Evolutionary conservation across 2,113 vertebrate genomes (phyloP), one percentile per base, ranked within the genome.

Genomic region (Marmota flaviventris): DNA sequence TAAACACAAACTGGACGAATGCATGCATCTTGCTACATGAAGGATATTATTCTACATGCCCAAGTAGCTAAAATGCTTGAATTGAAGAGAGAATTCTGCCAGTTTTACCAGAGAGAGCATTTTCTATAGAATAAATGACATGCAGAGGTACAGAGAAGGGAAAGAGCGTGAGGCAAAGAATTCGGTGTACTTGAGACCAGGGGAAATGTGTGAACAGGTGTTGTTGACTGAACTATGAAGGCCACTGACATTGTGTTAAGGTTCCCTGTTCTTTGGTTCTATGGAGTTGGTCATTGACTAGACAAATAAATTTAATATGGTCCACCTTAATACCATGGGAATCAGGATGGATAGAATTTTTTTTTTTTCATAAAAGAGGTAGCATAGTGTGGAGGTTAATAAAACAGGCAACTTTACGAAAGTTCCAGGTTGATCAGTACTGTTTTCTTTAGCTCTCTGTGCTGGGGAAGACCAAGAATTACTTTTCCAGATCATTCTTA

Each of bases 151-250:
- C 10, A 86, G n/a, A 63, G 27, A 34, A 45, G 24, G 51, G 9
- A 39, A 65, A 56, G 18, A 25, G 1, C 22, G 51, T 0, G 3
- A 9, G 29, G 5, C 9, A 76, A 48, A 32, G 13, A 4, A 3
- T 25, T 65, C 61, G 2, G 22, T n/a, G 39, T n/a, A 22, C 8
- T 65, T 24, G 42, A 77, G 12, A 51, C 16, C 18, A 73, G 10
- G n/a, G 27, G 22, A n/a, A 29, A 51, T 16, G 32, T 5, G 4
- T 22, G 76, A 4, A 0, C 20, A 67, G 24, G 22, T 32, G 14
- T 3, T 20, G 72, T 18, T 14, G 29, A 8, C 32, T 51, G 22
- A 32, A 4, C 13, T n/a, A 3, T 4, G 2, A 77, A 27, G 24
- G 5, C 20, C 13, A 72, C 10, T 18, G 5, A 17, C 5, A 9